Evolutionary conservation across 2,888 invertebrate species (phyloP).

Genomic region (Xestia xanthographa): DNA sequence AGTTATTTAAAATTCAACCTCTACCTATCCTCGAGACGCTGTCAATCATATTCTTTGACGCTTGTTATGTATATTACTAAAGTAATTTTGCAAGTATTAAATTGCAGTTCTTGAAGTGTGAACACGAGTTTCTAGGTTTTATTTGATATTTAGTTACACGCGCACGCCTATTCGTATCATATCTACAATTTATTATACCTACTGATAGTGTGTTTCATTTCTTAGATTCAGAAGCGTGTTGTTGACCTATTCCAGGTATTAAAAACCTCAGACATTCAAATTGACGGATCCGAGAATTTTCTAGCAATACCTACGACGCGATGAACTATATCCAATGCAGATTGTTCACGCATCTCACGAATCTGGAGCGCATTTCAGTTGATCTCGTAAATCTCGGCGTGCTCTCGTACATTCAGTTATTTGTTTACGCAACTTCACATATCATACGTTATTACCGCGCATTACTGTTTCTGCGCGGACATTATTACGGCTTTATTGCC

Average conservation of each 20-base stretch:
- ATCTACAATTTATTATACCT: slow-evolving; percentile 16
- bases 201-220: slow-evolving; percentile 25
- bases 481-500: slow-evolving; percentile 72
- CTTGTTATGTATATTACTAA: slow-evolving; percentile 52
- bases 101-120: slow-evolving; percentile 48
- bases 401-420: slow-evolving; percentile 64
- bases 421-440: slow-evolving; percentile 72
- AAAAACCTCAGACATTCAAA: not conserved
- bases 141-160: slow-evolving; percentile 33
- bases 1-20: slow-evolving; percentile 62
- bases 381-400: slow-evolving; percentile 68
- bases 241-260: not conserved
- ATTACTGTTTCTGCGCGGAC: slow-evolving; percentile 61
- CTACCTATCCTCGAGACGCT: slow-evolving; percentile 61
- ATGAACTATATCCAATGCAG: slow-evolving; percentile 42
- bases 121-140: slow-evolving; percentile 34
- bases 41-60: slow-evolving; percentile 60
- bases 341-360: slow-evolving; percentile 50
- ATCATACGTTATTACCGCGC: slow-evolving; percentile 62
- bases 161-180: slow-evolving; percentile 1
- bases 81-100: slow-evolving; percentile 44
- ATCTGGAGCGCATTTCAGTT: slow-evolving; percentile 68
- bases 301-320: slow-evolving; percentile 1
- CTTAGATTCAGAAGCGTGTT: slow-evolving; percentile 10
- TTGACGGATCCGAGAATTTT: slow-evolving; percentile 10